Conservation (phyloP, 2,888 invertebrate genomes). For the Lasius platythorax region DNA sequence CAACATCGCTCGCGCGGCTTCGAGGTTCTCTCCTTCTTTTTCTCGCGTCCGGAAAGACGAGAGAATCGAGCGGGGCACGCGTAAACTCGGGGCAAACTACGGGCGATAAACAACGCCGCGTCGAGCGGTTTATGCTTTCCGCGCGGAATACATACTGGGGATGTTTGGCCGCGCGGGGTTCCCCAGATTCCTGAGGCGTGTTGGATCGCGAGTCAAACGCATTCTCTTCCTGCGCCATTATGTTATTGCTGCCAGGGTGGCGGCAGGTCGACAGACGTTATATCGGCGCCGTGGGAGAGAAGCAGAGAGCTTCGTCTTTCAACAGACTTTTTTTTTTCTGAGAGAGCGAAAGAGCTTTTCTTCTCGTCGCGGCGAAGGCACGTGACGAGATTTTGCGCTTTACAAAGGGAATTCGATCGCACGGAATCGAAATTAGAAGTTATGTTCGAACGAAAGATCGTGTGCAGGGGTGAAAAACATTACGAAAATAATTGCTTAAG, state of each 20-base stretch:
- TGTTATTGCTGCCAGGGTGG: slow-evolving; percentile 77
- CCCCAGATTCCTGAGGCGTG: slow-evolving; percentile 83
- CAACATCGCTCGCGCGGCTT: not conserved
- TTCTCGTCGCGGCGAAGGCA: not conserved
- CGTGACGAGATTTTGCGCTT: slow-evolving; percentile 30
- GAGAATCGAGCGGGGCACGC: slow-evolving; percentile 56
- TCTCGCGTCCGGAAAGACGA: slow-evolving; percentile 16
- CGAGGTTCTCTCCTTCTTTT: slow-evolving; percentile 38
- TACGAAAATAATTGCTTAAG: not conserved
- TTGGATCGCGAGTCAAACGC: slow-evolving; percentile 84
- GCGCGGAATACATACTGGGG: slow-evolving; percentile 80
- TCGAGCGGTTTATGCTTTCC: slow-evolving; percentile 76
- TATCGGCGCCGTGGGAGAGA: slow-evolving; percentile 68
- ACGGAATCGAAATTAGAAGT: slow-evolving; percentile 18
- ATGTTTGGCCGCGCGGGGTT: slow-evolving; percentile 81
- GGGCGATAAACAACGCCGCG: slow-evolving; percentile 74
- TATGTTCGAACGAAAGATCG: slow-evolving; percentile 12
- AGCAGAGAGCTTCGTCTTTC: slow-evolving; percentile 9
- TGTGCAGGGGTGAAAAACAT: not conserved
- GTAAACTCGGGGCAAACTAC: slow-evolving; percentile 69
- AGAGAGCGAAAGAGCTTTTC: slow-evolving; percentile 9
- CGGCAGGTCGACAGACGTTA: slow-evolving; percentile 68
- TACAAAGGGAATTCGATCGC: slow-evolving; percentile 22
- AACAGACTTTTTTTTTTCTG: not conserved
- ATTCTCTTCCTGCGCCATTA: slow-evolving; percentile 83